Base-by-base conservation (phyloP, 1,140 invertebrate species). In the Chironomus tepperi region DNA sequence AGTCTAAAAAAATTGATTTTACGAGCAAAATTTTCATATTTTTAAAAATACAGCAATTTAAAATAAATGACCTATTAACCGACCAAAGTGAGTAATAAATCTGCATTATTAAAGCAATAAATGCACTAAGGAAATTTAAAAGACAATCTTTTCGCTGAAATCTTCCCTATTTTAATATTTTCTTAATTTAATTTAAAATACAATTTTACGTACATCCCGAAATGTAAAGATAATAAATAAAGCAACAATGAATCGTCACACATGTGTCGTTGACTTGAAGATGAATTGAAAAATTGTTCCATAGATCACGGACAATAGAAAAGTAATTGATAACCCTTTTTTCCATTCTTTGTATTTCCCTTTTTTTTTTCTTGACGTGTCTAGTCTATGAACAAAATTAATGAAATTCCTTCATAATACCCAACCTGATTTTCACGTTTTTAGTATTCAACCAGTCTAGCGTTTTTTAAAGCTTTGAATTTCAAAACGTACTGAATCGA, bases 281-380 rank as follows among this genome's bases (percentile, higher is more conserved):
- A 57, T 57, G n/a, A 57, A 57, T 57, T 57, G 65, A 70, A 70
- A 70, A 70, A 70, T 19, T 18, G 65, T 70, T 70, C 18, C 65
- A 57, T 57, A 34, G 24, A 34, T 34, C 24, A 8, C 64, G 8
- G 16, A 70, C 65, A 70, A 70, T 70, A 19, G 65, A 19, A 18
- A 21, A 21, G 65, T 70, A 70, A 70, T 70, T 70, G 65, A 70
- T 70, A 70, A 70, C 65, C 65, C 65, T 70, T 70, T 18, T 21
- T n/a, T 57, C 1, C 47, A 5, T n/a, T 57, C 47, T n/a, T 12
- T 15, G 1, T 47, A 47, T 15, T 47, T n/a, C n/a, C 12, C 47
- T 57, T n/a, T n/a, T n/a, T n/a, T n/a, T n/a, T n/a, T n/a, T 5
- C 47, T 34, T 34, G 24, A 34, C 24, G 24, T 34, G 24, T 34